A percentile compares a stretch with the other conserved stretches of the same genome.
Evolutionary conservation across 2,113 vertebrate genomes (phyloP).

Genomic region (Pseudorasbora parva): DNA sequence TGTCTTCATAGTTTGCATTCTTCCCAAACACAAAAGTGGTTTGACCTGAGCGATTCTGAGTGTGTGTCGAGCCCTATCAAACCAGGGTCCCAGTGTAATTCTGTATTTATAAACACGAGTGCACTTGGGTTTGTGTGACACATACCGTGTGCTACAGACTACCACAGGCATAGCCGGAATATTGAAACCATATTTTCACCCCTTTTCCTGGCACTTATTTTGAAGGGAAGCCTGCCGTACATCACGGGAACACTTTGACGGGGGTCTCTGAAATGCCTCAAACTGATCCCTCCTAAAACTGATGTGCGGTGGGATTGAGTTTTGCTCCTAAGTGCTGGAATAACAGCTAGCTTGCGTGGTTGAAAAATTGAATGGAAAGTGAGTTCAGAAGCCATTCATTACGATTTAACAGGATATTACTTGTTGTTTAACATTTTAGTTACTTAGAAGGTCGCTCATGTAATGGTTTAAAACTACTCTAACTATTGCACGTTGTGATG

Average conservation of each 20-base stretch:
- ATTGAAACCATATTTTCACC: conserved; percentile 76
- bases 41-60: conserved; percentile 76
- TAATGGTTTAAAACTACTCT: conserved; percentile 29
- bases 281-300: conserved; percentile 7
- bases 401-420: conserved; percentile 19
- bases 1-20: conserved; percentile 79
- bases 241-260: not conserved
- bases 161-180: conserved; percentile 63
- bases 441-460: conserved; percentile 10
- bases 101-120: conserved; percentile 71
- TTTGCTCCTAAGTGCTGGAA: not conserved
- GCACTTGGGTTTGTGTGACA: conserved; percentile 71
- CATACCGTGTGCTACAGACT: conserved; percentile 60
- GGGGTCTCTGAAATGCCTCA: conserved; percentile 29
- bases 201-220: conserved; percentile 6
- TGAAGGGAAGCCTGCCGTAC: conserved; percentile 24
- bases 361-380: conserved; percentile 17
- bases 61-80: conserved; percentile 70
- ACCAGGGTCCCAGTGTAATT: conserved; percentile 70
- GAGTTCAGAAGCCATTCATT: conserved; percentile 37
- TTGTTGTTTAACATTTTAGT: conserved; percentile 29
- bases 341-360: not conserved
- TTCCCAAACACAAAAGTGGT: conserved; percentile 75
- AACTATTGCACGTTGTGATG: conserved; percentile 7
- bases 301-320: conserved; percentile 1